Evolutionary conservation across 2,113 vertebrate genomes (phyloP), one percentile per base, ranked within the genome.

Genomic region (Pterocles gutturalis): DNA sequence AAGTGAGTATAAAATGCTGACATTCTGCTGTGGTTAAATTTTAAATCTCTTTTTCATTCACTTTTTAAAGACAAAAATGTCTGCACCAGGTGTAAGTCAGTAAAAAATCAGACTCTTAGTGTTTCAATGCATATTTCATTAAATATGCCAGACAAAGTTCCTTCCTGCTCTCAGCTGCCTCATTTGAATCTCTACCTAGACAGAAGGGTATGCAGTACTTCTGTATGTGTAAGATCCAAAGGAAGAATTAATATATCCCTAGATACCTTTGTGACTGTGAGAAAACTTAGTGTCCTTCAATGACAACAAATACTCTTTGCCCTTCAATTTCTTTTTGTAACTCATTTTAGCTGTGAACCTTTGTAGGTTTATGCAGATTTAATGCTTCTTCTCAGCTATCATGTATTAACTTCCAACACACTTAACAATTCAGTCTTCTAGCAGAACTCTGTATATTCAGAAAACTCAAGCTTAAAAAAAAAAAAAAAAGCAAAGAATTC

Each of bases 331-430:
- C 20, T 49, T 83, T 93, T 78, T 75, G 72, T 64, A 94, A 87
- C 20, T 11, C 29, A 43, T 87, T 91, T 96, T 91, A 71, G 5
- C 20, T 90, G 29, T 21, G 62, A 86, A 90, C 19, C 28, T 95
- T 81, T 94, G 31, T 75, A 69, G 17, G 11, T 87, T 96, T 96
- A 89, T 93, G 83, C 78, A 92, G 83, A 97, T 93, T 91, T 89
- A 95, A 77, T 58, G 77, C 13, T 85, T 80, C 58, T 84, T 43
- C 83, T 91, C 85, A 94, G 76, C 71, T 87, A 69, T 91, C 53
- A 55, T 45, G 36, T 81, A 92, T 75, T 92, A 94, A 96, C 84
- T 60, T 97, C 46, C 53, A 94, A 91, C 91, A 90, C 5, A 92
- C 13, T 83, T 91, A 91, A 29, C 73, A 80, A 83, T 83, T 91